phyloP scores from a whole-genome alignment of 1,140 invertebrate genomes.

The Zaprionus taronus region DNA sequence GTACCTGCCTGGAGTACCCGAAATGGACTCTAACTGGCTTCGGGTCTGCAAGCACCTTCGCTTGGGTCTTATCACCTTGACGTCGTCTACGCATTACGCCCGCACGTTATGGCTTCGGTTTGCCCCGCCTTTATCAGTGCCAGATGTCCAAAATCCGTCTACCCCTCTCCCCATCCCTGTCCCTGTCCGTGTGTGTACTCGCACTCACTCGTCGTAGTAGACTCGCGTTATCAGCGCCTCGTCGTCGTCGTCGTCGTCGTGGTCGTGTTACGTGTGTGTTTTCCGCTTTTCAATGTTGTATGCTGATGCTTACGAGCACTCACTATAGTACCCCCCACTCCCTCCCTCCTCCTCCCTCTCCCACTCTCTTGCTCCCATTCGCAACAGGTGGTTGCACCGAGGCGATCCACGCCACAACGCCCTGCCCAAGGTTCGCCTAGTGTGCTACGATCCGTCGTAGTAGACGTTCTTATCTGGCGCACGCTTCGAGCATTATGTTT shows the following conservation, averaged over 20 bases:
- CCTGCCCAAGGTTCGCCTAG: slow-evolving; percentile 62
- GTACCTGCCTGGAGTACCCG: slow-evolving; percentile 14
- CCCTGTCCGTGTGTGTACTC: not conserved
- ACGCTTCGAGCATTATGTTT: slow-evolving; percentile 57
- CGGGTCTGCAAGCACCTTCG: slow-evolving; percentile 1
- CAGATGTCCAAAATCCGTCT: slow-evolving; percentile 39
- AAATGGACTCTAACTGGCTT: slow-evolving; percentile 26
- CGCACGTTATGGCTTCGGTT: slow-evolving; percentile 23
- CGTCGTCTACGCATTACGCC: slow-evolving; percentile 61
- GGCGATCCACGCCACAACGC: slow-evolving; percentile 9
- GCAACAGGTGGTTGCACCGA: slow-evolving; percentile 78
- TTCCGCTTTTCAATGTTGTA: slow-evolving; percentile 54
- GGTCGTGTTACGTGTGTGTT: slow-evolving; percentile 26
- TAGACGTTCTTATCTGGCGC: slow-evolving; percentile 65
- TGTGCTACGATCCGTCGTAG: slow-evolving; percentile 50
- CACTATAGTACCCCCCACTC: slow-evolving; percentile 24
- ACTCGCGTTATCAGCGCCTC: slow-evolving; percentile 34
- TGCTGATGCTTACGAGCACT: slow-evolving; percentile 1
- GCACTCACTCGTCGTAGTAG: slow-evolving; percentile 10
- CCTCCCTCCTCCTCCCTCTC: slow-evolving; percentile 5
- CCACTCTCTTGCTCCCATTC: slow-evolving; percentile 15
- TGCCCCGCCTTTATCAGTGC: not conserved
- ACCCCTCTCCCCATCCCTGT: not conserved
- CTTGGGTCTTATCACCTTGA: slow-evolving; percentile 51
- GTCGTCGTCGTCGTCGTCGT: slow-evolving; percentile 2